Conservation (phyloP, 1,140 invertebrate genomes). For the Nylanderia fulva region DNA sequence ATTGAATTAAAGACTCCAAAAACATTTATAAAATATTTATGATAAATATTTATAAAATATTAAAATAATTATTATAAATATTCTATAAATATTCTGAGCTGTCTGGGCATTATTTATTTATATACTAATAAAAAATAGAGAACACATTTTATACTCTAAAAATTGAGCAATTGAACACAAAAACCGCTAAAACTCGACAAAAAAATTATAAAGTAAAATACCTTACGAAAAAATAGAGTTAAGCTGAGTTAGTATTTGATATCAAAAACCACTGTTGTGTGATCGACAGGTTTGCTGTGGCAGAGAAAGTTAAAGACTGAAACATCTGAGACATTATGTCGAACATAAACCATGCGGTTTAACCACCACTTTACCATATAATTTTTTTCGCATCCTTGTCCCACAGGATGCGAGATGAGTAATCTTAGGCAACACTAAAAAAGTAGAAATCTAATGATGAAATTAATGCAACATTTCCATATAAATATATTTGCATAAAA, state of each 20-base stretch:
- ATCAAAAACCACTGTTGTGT: not conserved
- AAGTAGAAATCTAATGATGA: not conserved
- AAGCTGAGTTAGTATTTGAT: constrained; percentile 53
- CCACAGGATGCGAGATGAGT: not conserved
- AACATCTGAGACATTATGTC: constrained; percentile 78
- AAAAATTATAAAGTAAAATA: not conserved
- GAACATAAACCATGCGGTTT: constrained; percentile 77
- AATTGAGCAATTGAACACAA: too few species aligned
- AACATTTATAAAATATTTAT: too few species aligned
- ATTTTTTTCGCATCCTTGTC: constrained; percentile 15
- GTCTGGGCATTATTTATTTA: not conserved
- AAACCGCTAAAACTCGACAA: too few species aligned
- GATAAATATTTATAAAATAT: too few species aligned
- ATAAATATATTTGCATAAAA: too few species aligned
- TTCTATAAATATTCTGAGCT: too few species aligned
- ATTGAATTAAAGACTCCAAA: too few species aligned
- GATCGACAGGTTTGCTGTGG: constrained; percentile 75
- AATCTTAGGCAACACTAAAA: not conserved
- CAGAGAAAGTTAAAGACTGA: constrained; percentile 85
- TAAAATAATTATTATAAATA: too few species aligned
- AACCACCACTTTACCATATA: constrained; percentile 71
- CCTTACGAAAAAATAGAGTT: not conserved
- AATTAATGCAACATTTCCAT: not conserved
- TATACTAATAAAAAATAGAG: not conserved
- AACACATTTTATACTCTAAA: too few species aligned